phyloP scores from a whole-genome alignment of 1,140 invertebrate species.

The Anoplophora glabripennis region DNA sequence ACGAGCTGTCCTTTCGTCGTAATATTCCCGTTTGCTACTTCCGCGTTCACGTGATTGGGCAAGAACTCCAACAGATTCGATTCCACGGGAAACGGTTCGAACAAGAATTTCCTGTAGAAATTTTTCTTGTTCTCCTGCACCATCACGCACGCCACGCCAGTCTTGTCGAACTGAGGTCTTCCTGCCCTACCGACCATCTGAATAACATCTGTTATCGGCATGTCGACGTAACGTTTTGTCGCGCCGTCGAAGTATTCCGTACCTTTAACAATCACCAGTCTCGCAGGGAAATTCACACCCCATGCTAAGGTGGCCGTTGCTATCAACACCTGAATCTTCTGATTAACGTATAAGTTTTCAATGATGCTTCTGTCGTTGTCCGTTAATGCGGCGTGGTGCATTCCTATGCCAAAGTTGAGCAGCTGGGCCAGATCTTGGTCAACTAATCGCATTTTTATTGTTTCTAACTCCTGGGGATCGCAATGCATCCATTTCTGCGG shows the following conservation, averaged over 20 bases:
- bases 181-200: conserved; percentile 99
- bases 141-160: conserved; percentile 93
- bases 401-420: conserved; percentile 94
- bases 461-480: conserved; percentile 23
- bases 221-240: conserved; percentile 94
- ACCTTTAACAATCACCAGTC: conserved; percentile 73
- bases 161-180: conserved; percentile 89
- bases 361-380: conserved; percentile 88
- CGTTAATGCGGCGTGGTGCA: conserved; percentile 95
- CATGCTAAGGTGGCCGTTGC: conserved; percentile 97
- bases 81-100: conserved; percentile 99
- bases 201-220: conserved; percentile 97
- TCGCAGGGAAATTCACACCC: conserved; percentile 98
- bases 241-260: conserved; percentile 54
- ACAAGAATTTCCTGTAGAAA: conserved; percentile 99
- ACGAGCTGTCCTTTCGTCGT: conserved; percentile 89
- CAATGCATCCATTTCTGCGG: conserved; percentile 86
- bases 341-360: conserved; percentile 94
- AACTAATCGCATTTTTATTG: conserved; percentile 22
- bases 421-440: conserved; percentile 93
- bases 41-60: conserved; percentile 97
- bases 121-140: conserved; percentile 98
- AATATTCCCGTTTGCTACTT: conserved; percentile 93
- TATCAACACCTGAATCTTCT: conserved; percentile 98
- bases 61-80: conserved; percentile 88